phyloP scores from a whole-genome alignment of 2,888 invertebrate species.

The Helicoverpa assulta region DNA sequence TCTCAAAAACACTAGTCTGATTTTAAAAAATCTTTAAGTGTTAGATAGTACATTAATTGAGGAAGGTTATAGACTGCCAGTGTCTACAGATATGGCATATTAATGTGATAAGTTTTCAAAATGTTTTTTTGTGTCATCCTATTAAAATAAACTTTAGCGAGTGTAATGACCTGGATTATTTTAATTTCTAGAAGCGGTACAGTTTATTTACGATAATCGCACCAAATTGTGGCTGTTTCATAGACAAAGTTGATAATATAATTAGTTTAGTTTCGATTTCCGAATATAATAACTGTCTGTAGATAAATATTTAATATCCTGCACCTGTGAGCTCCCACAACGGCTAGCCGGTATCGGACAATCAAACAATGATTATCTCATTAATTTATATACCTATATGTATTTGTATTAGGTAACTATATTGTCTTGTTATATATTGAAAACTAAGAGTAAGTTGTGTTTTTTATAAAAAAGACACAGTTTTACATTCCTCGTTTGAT shows the following conservation, averaged over 20 bases:
- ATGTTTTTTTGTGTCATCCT: too few species aligned
- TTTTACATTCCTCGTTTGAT: too few species aligned
- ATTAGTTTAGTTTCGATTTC: slow-evolving; percentile 32
- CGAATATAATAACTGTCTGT: slow-evolving; percentile 30
- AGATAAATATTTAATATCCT: slow-evolving; percentile 26
- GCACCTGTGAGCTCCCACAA: slow-evolving; percentile 37
- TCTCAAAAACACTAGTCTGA: too few species aligned
- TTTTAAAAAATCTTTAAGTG: too few species aligned
- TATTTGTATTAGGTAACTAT: not conserved
- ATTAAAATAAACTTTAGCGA: too few species aligned
- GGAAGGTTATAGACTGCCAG: too few species aligned
- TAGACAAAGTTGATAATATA: not conserved
- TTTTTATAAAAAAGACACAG: too few species aligned
- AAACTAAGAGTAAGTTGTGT: too few species aligned
- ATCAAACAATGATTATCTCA: slow-evolving; percentile 16
- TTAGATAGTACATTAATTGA: too few species aligned
- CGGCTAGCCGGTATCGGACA: slow-evolving; percentile 9
- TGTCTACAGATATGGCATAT: too few species aligned
- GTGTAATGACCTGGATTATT: too few species aligned
- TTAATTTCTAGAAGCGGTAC: not conserved
- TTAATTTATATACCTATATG: slow-evolving; percentile 17
- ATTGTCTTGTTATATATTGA: slow-evolving; percentile 9
- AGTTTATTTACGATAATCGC: not conserved
- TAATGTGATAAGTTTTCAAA: too few species aligned
- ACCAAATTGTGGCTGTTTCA: not conserved